A percentile compares a stretch with the other conserved stretches of the same genome.
Evolutionary conservation across 2,888 invertebrate species (phyloP).

Genomic region (Eremobia ochroleuca): DNA sequence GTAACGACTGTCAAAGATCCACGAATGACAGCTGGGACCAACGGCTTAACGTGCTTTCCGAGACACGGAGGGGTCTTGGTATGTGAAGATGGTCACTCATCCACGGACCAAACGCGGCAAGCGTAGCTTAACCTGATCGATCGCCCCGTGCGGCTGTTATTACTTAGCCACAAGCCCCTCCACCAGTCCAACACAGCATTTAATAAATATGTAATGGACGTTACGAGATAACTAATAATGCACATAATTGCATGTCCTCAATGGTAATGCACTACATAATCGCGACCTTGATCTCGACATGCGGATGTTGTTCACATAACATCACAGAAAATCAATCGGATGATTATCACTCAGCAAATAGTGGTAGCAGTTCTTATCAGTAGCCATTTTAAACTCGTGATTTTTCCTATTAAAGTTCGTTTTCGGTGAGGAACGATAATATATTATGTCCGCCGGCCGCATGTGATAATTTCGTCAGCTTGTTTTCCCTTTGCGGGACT

Average conservation of each 20-base stretch:
- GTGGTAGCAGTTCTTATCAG: constrained; percentile 14
- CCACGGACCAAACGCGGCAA: no score
- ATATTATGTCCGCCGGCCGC: not conserved
- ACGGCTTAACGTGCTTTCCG: no score
- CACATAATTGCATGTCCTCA: constrained; percentile 53
- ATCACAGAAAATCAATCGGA: constrained; percentile 27
- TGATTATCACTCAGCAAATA: constrained; percentile 22
- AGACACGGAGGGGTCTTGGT: no score
- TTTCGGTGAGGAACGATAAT: not conserved
- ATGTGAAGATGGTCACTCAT: no score
- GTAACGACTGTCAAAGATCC: no score
- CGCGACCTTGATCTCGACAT: constrained; percentile 51
- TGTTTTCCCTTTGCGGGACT: not conserved
- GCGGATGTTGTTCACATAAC: constrained; percentile 44
- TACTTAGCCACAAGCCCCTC: no score
- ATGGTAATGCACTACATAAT: constrained; percentile 48
- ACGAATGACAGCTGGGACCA: no score
- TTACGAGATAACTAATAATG: constrained; percentile 51
- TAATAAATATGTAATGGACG: constrained; percentile 49
- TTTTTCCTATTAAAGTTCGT: not conserved
- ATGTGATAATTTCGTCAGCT: not conserved
- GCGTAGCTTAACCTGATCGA: no score
- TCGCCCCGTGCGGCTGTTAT: no score
- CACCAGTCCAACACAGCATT: constrained; percentile 2
- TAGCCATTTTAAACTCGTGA: not conserved